phyloP scores from a whole-genome alignment of 1,140 invertebrate species.

The Zaprionus taronus region DNA sequence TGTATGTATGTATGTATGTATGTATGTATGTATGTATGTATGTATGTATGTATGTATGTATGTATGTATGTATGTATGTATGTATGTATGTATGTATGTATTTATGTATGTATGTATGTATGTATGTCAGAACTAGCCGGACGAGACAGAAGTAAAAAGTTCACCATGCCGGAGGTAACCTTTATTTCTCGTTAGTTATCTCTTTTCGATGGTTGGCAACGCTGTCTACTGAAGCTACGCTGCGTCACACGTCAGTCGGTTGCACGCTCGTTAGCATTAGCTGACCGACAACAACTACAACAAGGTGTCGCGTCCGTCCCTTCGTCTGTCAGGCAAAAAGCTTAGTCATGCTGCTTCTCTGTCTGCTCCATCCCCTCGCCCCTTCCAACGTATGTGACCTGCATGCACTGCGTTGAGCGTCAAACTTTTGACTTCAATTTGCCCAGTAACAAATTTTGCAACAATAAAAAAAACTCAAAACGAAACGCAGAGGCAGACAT shows the following conservation, averaged over 20 bases:
- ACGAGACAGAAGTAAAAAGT: no score
- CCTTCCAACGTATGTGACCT: constrained; percentile 65
- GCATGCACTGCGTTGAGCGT: constrained; percentile 64
- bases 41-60: no score
- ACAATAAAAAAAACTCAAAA: constrained; percentile 26
- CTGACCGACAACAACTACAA: constrained; percentile 25
- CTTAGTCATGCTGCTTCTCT: constrained; percentile 68
- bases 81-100: no score
- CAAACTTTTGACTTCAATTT: constrained; percentile 79
- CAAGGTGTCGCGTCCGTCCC: background rate
- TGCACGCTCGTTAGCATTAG: constrained; percentile 43
- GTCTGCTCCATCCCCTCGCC: constrained; percentile 6
- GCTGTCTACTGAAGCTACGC: constrained; percentile 9
- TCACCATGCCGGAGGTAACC: no score
- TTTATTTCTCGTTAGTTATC: background rate
- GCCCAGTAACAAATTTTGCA: constrained; percentile 68
- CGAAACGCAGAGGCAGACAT: constrained; percentile 25
- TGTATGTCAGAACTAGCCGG: no score
- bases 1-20: no score
- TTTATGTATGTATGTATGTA: no score
- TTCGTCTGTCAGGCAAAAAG: constrained; percentile 18
- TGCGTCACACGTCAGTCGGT: constrained; percentile 37
- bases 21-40: no score
- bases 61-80: no score
- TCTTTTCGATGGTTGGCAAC: background rate